Evolutionary conservation across 2,888 invertebrate species (phyloP).

Genomic region (Operophtera brumata): DNA sequence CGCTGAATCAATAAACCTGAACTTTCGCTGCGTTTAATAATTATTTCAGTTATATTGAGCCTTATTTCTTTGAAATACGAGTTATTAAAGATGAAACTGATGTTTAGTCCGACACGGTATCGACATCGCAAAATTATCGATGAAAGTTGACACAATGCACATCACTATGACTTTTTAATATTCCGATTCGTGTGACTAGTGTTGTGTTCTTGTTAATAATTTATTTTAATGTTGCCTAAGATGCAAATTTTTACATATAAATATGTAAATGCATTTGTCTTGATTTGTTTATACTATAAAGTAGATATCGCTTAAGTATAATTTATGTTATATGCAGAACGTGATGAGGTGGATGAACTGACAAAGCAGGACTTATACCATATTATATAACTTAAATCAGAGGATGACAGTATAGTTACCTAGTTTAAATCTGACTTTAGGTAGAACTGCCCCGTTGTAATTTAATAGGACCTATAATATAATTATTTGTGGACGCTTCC

Average conservation of each 20-base stretch:
- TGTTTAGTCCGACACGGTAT: conserved; percentile 22
- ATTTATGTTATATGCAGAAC: no score
- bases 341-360: no score
- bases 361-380: no score
- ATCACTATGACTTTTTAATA: conserved; percentile 29
- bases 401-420: no score
- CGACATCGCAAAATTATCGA: conserved; percentile 33
- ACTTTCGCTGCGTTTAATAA: conserved; percentile 21
- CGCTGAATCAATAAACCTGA: conserved; percentile 10
- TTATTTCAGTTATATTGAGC: conserved; percentile 7
- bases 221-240: conserved; percentile 34
- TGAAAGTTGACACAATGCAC: conserved; percentile 27
- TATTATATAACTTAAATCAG: no score
- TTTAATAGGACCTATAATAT: no score
- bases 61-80: conserved; percentile 3
- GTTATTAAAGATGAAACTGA: neutral
- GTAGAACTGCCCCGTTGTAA: no score
- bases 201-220: conserved; percentile 35
- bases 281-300: neutral
- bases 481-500: no score
- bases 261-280: neutral
- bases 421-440: no score
- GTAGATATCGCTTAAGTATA: no score
- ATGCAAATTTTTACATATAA: conserved; percentile 19
- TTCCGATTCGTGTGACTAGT: conserved; percentile 23